Evolutionary conservation across 2,888 invertebrate species (phyloP), one percentile per base, ranked within the genome.

Genomic region (Erebia aethiops): DNA sequence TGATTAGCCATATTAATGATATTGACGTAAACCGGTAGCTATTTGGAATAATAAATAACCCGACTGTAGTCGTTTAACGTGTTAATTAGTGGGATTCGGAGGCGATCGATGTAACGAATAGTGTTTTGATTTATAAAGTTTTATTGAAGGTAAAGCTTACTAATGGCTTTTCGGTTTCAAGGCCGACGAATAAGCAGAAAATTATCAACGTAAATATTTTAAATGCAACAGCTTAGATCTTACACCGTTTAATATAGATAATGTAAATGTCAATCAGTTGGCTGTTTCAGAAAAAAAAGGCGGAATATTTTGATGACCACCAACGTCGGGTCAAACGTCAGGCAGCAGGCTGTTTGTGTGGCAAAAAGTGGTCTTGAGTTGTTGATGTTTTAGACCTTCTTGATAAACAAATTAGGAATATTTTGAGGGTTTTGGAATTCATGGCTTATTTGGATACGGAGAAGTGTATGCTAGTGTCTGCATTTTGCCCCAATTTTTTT

Each of bases 1-100:
- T 86, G 87, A 89, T 89, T 82, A 79, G 80, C 77, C 82, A 79
- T 82, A 85, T 83, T 84, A 80, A 77, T 81, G 79, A 79, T 81
- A 81, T 77, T 72, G 77, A 81, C 81, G 84, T 85, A 86, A 78
- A 79, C 83, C 80, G 79, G 87, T 77, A 83, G 85, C 82, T 72
- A 73, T 76, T 66, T 46, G 52, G 69, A 71, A 76, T 73, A 71
- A 71, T 75, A 68, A 74, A 75, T 78, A 74, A 67, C 76, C 16
- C 1, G 18, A 54, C 4, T 65, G 41, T 56, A 64, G 14, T 13
- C 35, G 26, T 35, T 52, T 64, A 21, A 64, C 9, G 54, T 65
- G 54, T 65, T 65, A 65, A 65, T 65, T 65, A 65, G 18, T 56
- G 16, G 35, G 11, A 21, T 54, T 56, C 16, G 52, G 16, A 16